These are phyloP conservation scores for Cheilosia urbana DNA, from an alignment of 2,888 invertebrate species.

Conservation along the genomic window DNA sequence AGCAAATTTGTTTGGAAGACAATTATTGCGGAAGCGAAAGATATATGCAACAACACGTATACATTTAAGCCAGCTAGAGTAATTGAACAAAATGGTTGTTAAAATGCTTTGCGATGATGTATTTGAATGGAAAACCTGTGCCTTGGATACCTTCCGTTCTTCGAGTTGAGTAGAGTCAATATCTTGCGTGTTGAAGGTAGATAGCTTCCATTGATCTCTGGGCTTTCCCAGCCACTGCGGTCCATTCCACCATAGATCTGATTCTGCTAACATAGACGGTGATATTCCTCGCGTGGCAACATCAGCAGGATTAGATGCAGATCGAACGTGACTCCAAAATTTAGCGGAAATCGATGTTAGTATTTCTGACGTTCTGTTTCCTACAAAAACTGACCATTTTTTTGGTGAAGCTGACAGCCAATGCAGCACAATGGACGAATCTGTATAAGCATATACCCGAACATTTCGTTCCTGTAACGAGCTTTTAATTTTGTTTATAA, in stretches of 20 bases:
- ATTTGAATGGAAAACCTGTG: no score
- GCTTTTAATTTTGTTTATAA: slow-evolving; percentile 22
- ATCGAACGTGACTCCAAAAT: slow-evolving; percentile 46
- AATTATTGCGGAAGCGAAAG: background rate
- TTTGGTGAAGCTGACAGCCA: slow-evolving; percentile 47
- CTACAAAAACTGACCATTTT: slow-evolving; percentile 48
- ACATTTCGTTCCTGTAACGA: slow-evolving; percentile 18
- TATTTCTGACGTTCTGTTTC: slow-evolving; percentile 43
- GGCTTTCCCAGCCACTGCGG: slow-evolving; percentile 3
- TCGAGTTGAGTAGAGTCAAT: no score
- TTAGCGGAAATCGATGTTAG: slow-evolving; percentile 1
- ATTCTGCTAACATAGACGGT: background rate
- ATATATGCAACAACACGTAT: no score
- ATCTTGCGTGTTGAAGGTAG: background rate
- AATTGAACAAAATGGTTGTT: no score
- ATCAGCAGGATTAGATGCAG: slow-evolving; percentile 46
- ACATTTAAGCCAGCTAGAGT: no score
- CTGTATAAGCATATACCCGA: slow-evolving; percentile 23
- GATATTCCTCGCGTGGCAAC: slow-evolving; percentile 42
- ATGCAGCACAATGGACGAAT: slow-evolving; percentile 42
- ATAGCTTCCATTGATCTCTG: slow-evolving; percentile 1
- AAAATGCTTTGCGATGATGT: background rate
- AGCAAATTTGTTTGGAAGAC: background rate
- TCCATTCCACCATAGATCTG: slow-evolving; percentile 35
- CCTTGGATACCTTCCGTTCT: no score